Base-by-base conservation (phyloP, 2,888 invertebrate genomes). In the Opisthograptis luteolata region DNA sequence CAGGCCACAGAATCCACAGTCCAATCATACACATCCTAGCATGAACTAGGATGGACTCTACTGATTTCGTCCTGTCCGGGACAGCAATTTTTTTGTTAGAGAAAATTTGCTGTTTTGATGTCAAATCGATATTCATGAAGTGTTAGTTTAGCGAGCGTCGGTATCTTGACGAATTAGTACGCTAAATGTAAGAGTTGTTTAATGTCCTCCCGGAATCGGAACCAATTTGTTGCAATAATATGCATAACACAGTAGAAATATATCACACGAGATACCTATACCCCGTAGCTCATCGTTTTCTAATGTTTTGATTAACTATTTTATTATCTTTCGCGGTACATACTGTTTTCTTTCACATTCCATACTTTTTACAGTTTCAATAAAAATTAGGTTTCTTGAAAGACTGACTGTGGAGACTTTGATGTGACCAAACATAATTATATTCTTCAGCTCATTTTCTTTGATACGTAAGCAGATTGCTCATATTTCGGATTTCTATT, bases 321-420 rank as follows among this genome's bases (percentile, higher is more conserved):
- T 79, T 66, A 62, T 64, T 68, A 65, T 66, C 60, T 67, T 67
- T 42, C 39, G 56, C 61, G 60, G 60, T 54, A 70, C 59, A 69
- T 62, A n/a, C n/a, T n/a, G n/a, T 76, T 72, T 73, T 75, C 64
- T 82, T 79, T 84, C 84, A 89, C 88, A 86, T 84, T 76, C 82
- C 79, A 84, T 76, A 74, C 73, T 71, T 76, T n/a, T 77, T 75
- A 75, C 81, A 77, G 81, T 72, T 80, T 76, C 73, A 76, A 70
- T 77, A 73, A 76, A 74, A 78, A 76, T 78, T 85, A 84, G 71
- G 76, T 88, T 86, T 84, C 80, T 82, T 81, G 76, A 73, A 88
- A 88, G 89, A 88, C 88, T 88, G 89, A 87, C 76, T 76, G 72
- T 72, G 79, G 83, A 81, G 82, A 86, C 81, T 79, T 76, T 72